Base-by-base conservation (phyloP, 2,113 vertebrate genomes). In the Columbina picui region DNA sequence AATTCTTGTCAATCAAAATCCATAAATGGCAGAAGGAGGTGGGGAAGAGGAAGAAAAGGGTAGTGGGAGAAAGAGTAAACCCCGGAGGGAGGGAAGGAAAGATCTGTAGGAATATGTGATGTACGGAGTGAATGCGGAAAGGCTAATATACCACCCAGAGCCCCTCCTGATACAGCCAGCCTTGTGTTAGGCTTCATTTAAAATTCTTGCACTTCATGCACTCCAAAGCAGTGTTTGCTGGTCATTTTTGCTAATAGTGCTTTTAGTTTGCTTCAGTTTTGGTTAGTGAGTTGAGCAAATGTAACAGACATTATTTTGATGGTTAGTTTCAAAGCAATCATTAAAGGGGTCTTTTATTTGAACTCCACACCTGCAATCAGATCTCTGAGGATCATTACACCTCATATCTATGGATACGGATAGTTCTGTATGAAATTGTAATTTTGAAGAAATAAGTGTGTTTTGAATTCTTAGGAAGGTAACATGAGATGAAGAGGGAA, bases 1-100 rank as follows among this genome's bases (percentile, higher is more conserved):
- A 78, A 89, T 25, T 89, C 85, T 45, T 23, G 23, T 93, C 92
- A 93, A 81, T 96, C 94, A 96, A 90, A 92, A 84, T 64, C 85
- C 64, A 68, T 90, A 96, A 96, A 84, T 56, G 80, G 80, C 88
- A 95, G 60, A 88, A 83, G 38, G 76, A 92, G 92, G 56, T 67
- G 76, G 61, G 39, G 30, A 88, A 90, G 39, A 67, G 76, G 60
- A 81, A 88, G 56, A 67, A 90, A 95, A 86, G 43, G 56, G 34
- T 78, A 86, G 80, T 53, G 68, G 71, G 71, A 64, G 84, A 78
- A 90, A 80, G 41, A 61, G 38, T 56, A 90, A 93, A 90, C 56
- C 53, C 83, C 60, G 47, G 34, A 90, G 88, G 26, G 56, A 88
- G 47, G 15, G 41, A 93, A 73, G 84, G 30, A 69, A 64, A 91